Base-by-base conservation (phyloP, 2,797 vertebrate species). In the Discoglossus pictus region DNA sequence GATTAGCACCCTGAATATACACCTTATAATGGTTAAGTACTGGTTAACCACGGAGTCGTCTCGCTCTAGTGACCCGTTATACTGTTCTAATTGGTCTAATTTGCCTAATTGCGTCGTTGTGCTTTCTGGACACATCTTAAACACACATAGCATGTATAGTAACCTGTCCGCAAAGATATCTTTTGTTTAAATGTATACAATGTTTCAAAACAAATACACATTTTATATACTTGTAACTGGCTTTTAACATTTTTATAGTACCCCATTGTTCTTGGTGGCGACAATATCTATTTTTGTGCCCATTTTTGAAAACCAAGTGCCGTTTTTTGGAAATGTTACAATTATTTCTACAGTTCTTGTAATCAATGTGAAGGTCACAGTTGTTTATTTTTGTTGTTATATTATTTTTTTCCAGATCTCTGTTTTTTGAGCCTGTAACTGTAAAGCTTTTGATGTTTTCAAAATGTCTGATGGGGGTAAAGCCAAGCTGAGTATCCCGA, bases 291-390 rank as follows among this genome's bases (percentile, higher is more conserved):
- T 91, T 94, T 95, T 93, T 91, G 92, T 96, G 93, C 93, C 85
- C 89, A 90, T 83, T 82, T 90, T 91, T 90, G 89, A 89, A 91
- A 89, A 89, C 88, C 80, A 89, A 90, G 80, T 89, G 90, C 88
- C 89, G 89, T 88, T 87, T n/a, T n/a, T 87, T 90, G 89, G 86
- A 84, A 88, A 89, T 77, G 83, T 91, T 89, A 87, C 86, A 88
- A 88, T 91, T 91, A 94, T 93, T 91, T 94, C 92, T 94, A 91
- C 88, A 91, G 90, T 93, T 93, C 84, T 89, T 93, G 92, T 92
- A 91, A 89, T 88, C 87, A 93, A 93, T 95, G 93, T 96, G 94
- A 95, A 93, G 91, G 91, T 87, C 81, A 88, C 68, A 24, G 35
- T 69, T 70, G 60, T 63, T 58, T 44, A 43, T 64, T 63, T n/a